These are phyloP conservation scores for Ianthella basta DNA, from an alignment of 37 sponge, comb jelly and placozoan species.

Conservation along the genomic window DNA sequence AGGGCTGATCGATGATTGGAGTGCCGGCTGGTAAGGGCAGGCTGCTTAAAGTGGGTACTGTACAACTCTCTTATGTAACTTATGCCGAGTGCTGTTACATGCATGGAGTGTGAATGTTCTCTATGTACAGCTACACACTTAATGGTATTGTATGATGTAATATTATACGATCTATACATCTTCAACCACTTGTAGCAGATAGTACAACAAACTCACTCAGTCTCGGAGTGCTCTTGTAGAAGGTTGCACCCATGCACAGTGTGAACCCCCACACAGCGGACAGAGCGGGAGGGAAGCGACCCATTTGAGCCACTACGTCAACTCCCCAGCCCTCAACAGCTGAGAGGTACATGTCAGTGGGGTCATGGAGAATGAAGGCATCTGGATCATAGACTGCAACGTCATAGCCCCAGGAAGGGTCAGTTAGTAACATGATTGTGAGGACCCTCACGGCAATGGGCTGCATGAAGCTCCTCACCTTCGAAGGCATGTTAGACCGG, in stretches of 20 bases:
- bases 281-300: background rate
- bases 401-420: background rate
- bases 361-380: background rate
- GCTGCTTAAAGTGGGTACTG: too few species aligned
- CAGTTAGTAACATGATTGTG: background rate
- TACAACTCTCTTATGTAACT: too few species aligned
- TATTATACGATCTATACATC: background rate
- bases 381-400: background rate
- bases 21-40: too few species aligned
- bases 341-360: background rate
- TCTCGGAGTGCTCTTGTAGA: background rate
- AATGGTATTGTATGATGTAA: background rate
- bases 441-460: background rate
- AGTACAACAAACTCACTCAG: background rate
- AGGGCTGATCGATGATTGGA: too few species aligned
- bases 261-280: background rate
- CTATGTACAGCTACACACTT: background rate
- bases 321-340: background rate
- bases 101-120: too few species aligned
- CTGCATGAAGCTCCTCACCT: background rate
- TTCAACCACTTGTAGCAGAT: too few species aligned
- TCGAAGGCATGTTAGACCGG: background rate
- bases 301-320: background rate
- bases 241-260: background rate
- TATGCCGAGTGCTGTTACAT: too few species aligned